Conservation (phyloP, 2,797 vertebrate species). For the Prionace glauca region DNA sequence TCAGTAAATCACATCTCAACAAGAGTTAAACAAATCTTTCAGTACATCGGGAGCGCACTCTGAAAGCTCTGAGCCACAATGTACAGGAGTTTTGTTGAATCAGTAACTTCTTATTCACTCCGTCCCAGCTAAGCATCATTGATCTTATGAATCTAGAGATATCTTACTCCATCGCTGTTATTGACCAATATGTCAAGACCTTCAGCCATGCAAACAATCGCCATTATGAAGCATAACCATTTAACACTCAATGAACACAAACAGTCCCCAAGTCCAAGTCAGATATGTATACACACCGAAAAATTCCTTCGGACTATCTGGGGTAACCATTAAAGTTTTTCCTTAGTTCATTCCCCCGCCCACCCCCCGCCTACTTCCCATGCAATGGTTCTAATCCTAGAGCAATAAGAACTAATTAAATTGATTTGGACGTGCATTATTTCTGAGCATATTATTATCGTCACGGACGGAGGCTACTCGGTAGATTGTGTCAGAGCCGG, state of each 20-base stretch:
- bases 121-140: background rate
- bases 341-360: background rate
- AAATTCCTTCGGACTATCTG: no score
- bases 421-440: background rate
- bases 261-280: background rate
- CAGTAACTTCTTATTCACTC: conserved; percentile 1
- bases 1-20: background rate
- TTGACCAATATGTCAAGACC: background rate
- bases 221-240: background rate
- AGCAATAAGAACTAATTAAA: background rate
- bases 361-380: no score
- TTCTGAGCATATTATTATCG: background rate
- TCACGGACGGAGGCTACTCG: background rate
- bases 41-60: background rate
- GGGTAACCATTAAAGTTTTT: background rate
- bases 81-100: background rate
- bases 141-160: background rate
- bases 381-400: background rate
- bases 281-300: background rate
- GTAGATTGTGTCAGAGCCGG: background rate
- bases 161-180: background rate
- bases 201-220: background rate
- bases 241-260: background rate
- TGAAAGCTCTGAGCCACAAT: background rate
- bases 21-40: background rate